phyloP scores from a whole-genome alignment of 2,113 vertebrate species.

The Podarcis raffonei region DNA sequence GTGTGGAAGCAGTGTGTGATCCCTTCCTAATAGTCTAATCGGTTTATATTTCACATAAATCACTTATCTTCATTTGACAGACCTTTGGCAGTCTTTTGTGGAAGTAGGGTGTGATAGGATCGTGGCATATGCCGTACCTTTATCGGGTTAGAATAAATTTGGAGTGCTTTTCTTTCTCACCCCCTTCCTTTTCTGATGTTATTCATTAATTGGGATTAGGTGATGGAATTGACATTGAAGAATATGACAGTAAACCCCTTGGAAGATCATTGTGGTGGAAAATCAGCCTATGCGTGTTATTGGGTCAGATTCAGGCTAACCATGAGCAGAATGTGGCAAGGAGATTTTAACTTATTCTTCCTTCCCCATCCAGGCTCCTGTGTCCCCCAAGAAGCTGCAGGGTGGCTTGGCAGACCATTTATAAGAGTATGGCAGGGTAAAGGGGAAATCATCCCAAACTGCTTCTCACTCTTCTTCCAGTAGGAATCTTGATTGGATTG shows the following conservation, averaged over 20 bases:
- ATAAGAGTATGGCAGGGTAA: neutral
- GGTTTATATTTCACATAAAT: conserved; percentile 42
- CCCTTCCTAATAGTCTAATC: conserved; percentile 15
- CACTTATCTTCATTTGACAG: conserved; percentile 35
- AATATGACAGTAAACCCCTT: neutral
- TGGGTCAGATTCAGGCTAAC: neutral
- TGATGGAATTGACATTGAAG: neutral
- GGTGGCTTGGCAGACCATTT: neutral
- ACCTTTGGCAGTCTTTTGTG: neutral
- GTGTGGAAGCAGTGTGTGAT: neutral
- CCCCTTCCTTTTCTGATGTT: neutral
- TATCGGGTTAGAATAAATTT: conserved; percentile 26
- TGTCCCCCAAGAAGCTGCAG: neutral
- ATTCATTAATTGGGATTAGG: conserved; percentile 1
- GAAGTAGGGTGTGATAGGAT: neutral
- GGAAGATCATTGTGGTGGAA: neutral
- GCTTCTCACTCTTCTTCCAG: neutral
- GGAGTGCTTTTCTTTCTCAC: neutral
- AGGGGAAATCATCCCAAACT: neutral
- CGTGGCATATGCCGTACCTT: neutral
- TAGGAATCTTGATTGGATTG: neutral
- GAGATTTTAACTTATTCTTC: neutral
- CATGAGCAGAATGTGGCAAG: neutral
- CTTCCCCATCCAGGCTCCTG: neutral
- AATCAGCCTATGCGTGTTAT: neutral